phyloP scores from a whole-genome alignment of 2,888 invertebrate genomes.

The Diarsia mendica region DNA sequence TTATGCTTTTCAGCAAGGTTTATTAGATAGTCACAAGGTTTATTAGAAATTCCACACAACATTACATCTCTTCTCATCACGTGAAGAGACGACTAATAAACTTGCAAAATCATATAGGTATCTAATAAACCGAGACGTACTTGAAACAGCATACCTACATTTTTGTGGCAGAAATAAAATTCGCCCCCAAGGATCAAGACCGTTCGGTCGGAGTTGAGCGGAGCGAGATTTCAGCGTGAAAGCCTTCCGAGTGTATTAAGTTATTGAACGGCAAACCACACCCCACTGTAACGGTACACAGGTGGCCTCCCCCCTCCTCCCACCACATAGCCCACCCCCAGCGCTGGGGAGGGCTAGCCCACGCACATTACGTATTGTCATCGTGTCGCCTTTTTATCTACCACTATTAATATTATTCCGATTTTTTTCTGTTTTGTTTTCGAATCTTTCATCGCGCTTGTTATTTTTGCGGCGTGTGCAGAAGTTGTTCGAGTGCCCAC shows the following conservation, averaged over 20 bases:
- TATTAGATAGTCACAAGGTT: no score
- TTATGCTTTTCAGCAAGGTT: not conserved
- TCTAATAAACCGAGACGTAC: not conserved
- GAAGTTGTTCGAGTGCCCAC: slow-evolving; percentile 33
- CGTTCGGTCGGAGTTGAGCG: slow-evolving; percentile 67
- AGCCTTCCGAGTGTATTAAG: slow-evolving; percentile 90
- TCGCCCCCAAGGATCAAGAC: slow-evolving; percentile 74
- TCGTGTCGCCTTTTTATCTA: slow-evolving; percentile 74
- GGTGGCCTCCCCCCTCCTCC: slow-evolving; percentile 73
- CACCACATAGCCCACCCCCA: slow-evolving; percentile 66
- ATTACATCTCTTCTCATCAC: not conserved
- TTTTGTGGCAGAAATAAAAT: slow-evolving; percentile 3
- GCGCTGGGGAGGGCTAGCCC: slow-evolving; percentile 74
- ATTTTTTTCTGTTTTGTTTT: slow-evolving; percentile 56
- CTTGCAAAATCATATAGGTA: not conserved
- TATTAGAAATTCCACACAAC: no score
- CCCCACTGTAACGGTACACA: slow-evolving; percentile 88
- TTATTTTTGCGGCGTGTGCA: slow-evolving; percentile 60
- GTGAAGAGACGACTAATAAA: not conserved
- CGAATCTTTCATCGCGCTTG: slow-evolving; percentile 67
- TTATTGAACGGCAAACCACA: slow-evolving; percentile 91
- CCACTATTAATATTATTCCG: slow-evolving; percentile 65
- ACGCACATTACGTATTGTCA: slow-evolving; percentile 82
- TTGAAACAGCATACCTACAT: not conserved
- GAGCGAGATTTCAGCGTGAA: slow-evolving; percentile 90